Conservation (phyloP, 2,888 invertebrate genomes). For the Cerastis leucographa region DNA sequence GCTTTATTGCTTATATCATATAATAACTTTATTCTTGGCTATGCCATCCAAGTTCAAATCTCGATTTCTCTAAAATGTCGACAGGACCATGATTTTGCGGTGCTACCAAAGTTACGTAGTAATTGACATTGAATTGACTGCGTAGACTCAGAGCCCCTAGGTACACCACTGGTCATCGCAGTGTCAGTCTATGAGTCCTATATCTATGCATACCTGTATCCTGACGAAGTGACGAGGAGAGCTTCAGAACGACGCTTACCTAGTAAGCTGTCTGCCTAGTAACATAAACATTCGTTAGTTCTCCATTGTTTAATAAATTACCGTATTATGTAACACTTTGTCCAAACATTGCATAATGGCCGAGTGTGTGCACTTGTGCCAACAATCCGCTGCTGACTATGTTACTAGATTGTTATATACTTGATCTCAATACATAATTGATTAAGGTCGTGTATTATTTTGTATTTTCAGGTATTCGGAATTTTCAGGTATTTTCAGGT, state of each 20-base stretch:
- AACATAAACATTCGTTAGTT: background rate
- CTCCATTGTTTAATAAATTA: background rate
- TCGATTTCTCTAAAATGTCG: background rate
- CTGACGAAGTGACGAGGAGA: background rate
- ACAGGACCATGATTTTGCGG: background rate
- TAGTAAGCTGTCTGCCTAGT: background rate
- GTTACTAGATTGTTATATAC: constrained; percentile 54
- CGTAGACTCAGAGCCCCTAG: background rate
- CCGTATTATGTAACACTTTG: background rate
- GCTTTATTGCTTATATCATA: no score
- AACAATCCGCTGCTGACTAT: constrained; percentile 63
- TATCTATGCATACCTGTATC: background rate
- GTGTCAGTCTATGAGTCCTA: background rate
- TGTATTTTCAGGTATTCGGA: no score
- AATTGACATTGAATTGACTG: no score
- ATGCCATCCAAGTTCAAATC: background rate
- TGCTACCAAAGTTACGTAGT: background rate
- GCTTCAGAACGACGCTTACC: background rate
- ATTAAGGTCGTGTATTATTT: constrained; percentile 27
- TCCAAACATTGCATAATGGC: constrained; percentile 48
- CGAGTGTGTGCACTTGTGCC: constrained; percentile 60
- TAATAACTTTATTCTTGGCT: no score
- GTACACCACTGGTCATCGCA: background rate
- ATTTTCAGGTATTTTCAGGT: no score
- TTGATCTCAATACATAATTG: constrained; percentile 67